Evolutionary conservation across 2,113 vertebrate species (phyloP).

Genomic region (Sterna hirundo): DNA sequence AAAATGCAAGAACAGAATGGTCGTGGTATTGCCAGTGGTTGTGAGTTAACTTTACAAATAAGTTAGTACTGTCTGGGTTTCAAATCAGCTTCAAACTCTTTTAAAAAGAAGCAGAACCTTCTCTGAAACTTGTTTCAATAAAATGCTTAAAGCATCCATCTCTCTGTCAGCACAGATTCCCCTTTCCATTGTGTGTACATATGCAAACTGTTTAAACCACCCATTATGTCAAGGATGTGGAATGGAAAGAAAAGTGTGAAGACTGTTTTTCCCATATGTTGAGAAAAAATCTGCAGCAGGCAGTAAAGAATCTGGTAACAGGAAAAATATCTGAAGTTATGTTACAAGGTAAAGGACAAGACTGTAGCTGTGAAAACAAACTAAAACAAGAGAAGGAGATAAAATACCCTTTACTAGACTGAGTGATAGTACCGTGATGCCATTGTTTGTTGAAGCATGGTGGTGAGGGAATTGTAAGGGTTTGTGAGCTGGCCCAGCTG

Average conservation of each 20-base stretch:
- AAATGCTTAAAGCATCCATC: not conserved
- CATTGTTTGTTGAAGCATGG: not conserved
- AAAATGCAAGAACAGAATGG: not conserved
- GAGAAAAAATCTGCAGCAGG: constrained; percentile 12
- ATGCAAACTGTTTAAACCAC: constrained; percentile 31
- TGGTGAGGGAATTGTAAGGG: not conserved
- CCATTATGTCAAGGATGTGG: not conserved
- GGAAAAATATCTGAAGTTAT: constrained; percentile 17
- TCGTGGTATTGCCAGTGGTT: not conserved
- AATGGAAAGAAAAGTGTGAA: constrained; percentile 19
- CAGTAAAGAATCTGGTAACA: not conserved
- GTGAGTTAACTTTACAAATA: not conserved
- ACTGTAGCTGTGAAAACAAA: constrained; percentile 4
- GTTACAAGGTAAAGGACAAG: constrained; percentile 21
- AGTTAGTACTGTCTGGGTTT: not conserved
- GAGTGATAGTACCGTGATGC: not conserved
- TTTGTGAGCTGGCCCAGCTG: not conserved
- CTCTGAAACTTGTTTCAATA: not conserved
- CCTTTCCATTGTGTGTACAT: constrained; percentile 1
- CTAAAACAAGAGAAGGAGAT: not conserved
- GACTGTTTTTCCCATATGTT: constrained; percentile 24
- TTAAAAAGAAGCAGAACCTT: not conserved
- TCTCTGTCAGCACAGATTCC: not conserved
- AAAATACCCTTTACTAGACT: not conserved
- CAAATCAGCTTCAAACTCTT: not conserved